A percentile compares a stretch with the other conserved stretches of the same genome.
Conservation (phyloP, 2,113 vertebrate species). For the Ranitomeya variabilis region DNA sequence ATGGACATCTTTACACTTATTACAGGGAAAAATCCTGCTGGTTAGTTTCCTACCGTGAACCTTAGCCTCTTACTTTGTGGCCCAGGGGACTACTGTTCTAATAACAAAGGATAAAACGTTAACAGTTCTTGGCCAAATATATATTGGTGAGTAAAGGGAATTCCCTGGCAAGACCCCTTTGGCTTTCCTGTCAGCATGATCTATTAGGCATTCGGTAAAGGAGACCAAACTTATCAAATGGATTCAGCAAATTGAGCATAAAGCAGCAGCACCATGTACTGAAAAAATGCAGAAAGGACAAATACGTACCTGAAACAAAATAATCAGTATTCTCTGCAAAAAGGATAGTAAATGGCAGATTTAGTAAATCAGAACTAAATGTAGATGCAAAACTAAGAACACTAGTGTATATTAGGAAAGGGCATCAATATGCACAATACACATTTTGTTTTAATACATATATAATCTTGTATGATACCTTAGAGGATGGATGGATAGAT, state of each 20-base stretch:
- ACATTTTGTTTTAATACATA: background rate
- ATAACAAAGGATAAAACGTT: conserved; percentile 46
- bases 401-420: background rate
- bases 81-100: conserved; percentile 41
- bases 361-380: conserved; percentile 47
- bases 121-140: conserved; percentile 27
- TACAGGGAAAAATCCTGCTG: conserved; percentile 26
- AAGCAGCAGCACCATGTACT: background rate
- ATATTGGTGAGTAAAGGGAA: conserved; percentile 41
- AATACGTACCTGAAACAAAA: conserved; percentile 78
- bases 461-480: background rate
- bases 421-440: background rate
- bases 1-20: conserved; percentile 42
- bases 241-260: conserved; percentile 3
- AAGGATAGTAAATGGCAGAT: conserved; percentile 64
- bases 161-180: conserved; percentile 43
- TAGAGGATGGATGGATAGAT: background rate
- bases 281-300: conserved; percentile 40
- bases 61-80: background rate
- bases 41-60: conserved; percentile 33
- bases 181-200: conserved; percentile 57
- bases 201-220: conserved; percentile 48
- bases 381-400: conserved; percentile 1
- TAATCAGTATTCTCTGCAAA: conserved; percentile 77
- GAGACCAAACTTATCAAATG: background rate